Evolutionary conservation across 1,140 invertebrate species (phyloP), one percentile per base, ranked within the genome.

Genomic region (Leptinotarsa defecta): DNA sequence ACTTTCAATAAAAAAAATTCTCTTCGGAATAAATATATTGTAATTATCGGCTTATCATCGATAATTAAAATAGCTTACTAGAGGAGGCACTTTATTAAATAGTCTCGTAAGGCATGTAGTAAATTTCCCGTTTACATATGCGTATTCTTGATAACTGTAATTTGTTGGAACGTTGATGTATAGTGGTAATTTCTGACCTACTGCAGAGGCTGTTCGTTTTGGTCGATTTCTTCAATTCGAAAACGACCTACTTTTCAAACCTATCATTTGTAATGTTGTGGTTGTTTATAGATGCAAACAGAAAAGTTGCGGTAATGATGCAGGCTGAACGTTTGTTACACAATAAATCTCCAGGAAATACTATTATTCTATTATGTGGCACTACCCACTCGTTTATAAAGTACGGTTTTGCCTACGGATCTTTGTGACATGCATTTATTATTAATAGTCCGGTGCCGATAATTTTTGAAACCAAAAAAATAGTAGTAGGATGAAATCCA

Each of bases 141-240:
- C 15, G 65, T 68, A 43, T 24, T 27, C 15, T 34, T 68, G 65
- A 68, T 68, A 68, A 68, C 65, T 68, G 65, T 68, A 68, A 68
- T 68, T 17, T 27, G 65, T 68, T 68, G n/a, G 65, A 43, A 43
- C n/a, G 43, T 27, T 34, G 11, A 24, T 17, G 43, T 19, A 64
- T 43, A 43, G 65, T 68, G 24, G 24, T 68, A 43, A 22, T 68
- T 27, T 68, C 19, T 68, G 65, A 27, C 65, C 65, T 68, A 68
- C 65, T 24, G 15, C 22, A 19, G n/a, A 57, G 3, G 52, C 17
- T 19, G n/a, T 57, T 57, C 52, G 52, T 17, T 57, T 57, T 57
- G 52, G 52, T 57, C 52, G 52, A 57, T 57, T 57, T 57, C 52
- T 17, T 57, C 52, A 57, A 57, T 57, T 57, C 52, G 52, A 57